phyloP scores from a whole-genome alignment of 2,113 vertebrate species.

The Psammodynastes pulverulentus region DNA sequence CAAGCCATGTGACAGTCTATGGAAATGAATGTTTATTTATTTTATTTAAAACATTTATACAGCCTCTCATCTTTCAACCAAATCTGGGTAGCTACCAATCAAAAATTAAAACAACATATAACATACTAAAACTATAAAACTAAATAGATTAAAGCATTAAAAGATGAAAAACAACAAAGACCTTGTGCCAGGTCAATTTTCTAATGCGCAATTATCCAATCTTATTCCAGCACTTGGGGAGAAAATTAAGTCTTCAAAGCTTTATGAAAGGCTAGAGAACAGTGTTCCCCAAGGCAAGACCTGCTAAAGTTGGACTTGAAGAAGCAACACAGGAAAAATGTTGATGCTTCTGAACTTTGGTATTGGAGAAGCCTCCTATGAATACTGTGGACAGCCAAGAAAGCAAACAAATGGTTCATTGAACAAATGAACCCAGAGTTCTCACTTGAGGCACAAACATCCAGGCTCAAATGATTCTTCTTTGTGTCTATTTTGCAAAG shows the following conservation, averaged over 20 bases:
- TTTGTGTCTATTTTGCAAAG: neutral
- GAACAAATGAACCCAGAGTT: neutral
- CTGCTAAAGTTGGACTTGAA: neutral
- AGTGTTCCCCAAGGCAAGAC: neutral
- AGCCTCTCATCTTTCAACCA: neutral
- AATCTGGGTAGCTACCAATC: neutral
- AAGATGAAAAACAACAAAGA: neutral
- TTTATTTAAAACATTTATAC: neutral
- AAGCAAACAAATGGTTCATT: neutral
- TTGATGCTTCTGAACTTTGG: neutral
- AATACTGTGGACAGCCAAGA: neutral
- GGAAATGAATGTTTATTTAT: neutral
- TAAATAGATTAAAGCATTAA: neutral
- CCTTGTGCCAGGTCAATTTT: neutral
- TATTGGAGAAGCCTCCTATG: neutral
- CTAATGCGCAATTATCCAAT: neutral
- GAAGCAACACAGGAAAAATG: neutral
- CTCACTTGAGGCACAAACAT: neutral
- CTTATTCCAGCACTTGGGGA: neutral
- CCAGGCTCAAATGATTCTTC: neutral
- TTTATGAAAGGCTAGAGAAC: neutral
- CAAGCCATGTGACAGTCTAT: neutral
- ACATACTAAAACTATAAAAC: neutral
- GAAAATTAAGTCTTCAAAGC: neutral
- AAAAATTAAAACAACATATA: neutral